phyloP scores from a whole-genome alignment of 2,113 vertebrate species.

The Tringa solitaria region DNA sequence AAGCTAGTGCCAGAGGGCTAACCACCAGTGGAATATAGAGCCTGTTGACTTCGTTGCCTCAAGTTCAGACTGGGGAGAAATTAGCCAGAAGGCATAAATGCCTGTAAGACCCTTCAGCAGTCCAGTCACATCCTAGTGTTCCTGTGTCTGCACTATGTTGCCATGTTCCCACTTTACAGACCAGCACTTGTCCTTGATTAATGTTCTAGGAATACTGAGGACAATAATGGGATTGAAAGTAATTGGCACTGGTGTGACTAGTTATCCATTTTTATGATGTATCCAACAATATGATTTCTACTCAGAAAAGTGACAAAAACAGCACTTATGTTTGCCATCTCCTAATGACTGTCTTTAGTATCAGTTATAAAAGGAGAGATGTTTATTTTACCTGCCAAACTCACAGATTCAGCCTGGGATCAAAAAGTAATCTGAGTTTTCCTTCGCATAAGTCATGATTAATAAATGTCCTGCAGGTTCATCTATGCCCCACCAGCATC shows the following conservation, averaged over 20 bases:
- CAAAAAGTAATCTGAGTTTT: conserved; percentile 67
- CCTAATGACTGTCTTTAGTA: conserved; percentile 9
- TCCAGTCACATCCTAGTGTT: background rate
- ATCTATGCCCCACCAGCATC: conserved; percentile 58
- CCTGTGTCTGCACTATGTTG: background rate
- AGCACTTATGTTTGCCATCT: conserved; percentile 22
- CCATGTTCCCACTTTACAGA: background rate
- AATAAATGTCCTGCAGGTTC: conserved; percentile 61
- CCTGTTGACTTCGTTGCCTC: background rate
- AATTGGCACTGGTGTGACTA: background rate
- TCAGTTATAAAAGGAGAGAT: conserved; percentile 47
- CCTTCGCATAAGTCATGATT: conserved; percentile 52
- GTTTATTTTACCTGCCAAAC: conserved; percentile 63
- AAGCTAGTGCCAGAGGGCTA: background rate
- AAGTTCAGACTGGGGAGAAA: background rate
- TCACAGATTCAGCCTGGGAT: conserved; percentile 60
- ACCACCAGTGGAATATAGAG: background rate
- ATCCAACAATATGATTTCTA: conserved; percentile 32
- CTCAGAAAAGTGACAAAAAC: conserved; percentile 33
- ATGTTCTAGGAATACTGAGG: background rate
- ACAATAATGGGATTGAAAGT: background rate
- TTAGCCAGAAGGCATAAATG: background rate
- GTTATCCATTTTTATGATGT: background rate
- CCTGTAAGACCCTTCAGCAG: background rate
- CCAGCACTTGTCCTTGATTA: background rate